Evolutionary conservation across 2,888 invertebrate species (phyloP), one percentile per base, ranked within the genome.

Genomic region (Chromoteleia sp.): DNA sequence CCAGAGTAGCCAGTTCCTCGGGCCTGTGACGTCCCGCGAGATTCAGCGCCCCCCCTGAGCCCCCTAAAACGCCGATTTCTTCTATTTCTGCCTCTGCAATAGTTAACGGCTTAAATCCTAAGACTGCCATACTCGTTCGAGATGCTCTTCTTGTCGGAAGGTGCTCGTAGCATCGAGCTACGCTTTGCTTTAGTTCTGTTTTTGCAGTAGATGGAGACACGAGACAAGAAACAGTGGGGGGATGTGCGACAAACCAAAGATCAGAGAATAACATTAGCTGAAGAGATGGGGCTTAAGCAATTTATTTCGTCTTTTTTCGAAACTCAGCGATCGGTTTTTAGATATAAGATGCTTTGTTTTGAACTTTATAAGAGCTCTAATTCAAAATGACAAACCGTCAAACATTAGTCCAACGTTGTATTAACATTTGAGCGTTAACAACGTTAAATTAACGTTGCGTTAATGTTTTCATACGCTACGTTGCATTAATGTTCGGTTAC

Each of bases 1-100:
- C 96, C 45, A 97, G 93, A 75, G 95, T 95, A 61, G 95, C 94
- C 81, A 97, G 93, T 75, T 96, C 96, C 91, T 97, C 97, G 0
- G 97, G 97, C 81, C 96, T 94, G 92, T 97, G 95, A 0, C 96
- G 93, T 71, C 93, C 91, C 78, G 90, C 91, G 86, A 93, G 92
- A 85, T 94, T 93, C 87, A 93, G 91, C 89, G 89, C 87, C 15
- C 88, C 86, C 79, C 88, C 89, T 73, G 91, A 90, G 85, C 89
- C 88, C 86, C 90, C 91, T 88, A 91, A 91, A 89, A 91, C 88
- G 89, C 87, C 89, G 91, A 94, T 93, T 89, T 95, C 94, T 89
- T 95, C 95, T 87, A 93, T 92, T 87, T 96, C 96, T 88, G 95
- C 95, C 92, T 96, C 96, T 95, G 94, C 78, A 93, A 94, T 85